These are phyloP conservation scores for Lycaena phlaeas DNA, from an alignment of 2,888 invertebrate species.

Conservation along the genomic window DNA sequence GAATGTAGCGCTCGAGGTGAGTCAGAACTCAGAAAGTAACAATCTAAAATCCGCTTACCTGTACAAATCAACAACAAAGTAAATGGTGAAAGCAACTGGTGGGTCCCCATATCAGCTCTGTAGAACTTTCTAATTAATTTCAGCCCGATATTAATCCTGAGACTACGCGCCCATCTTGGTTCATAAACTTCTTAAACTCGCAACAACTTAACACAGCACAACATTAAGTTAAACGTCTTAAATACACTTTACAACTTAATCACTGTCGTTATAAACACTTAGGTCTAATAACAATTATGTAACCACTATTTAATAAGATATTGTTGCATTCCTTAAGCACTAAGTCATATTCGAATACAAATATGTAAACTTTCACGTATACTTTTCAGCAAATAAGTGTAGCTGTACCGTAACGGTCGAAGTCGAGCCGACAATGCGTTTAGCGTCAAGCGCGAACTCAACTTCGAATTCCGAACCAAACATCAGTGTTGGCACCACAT, in stretches of 20 bases:
- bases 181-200: conserved; percentile 37
- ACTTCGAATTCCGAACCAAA: no score
- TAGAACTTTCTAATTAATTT: conserved; percentile 49
- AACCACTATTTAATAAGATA: conserved; percentile 18
- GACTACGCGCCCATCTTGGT: conserved; percentile 55
- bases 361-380: conserved; percentile 12
- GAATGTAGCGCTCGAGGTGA: conserved; percentile 38
- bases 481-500: conserved; percentile 20
- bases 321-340: conserved; percentile 3
- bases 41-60: conserved; percentile 57
- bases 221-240: conserved; percentile 3
- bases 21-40: conserved; percentile 58
- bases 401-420: conserved; percentile 9
- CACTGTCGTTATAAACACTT: conserved; percentile 28
- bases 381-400: conserved; percentile 8
- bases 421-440: conserved; percentile 3
- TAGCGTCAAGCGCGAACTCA: background rate
- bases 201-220: conserved; percentile 35
- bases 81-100: conserved; percentile 61
- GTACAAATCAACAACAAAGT: conserved; percentile 61
- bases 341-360: conserved; percentile 11
- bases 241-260: conserved; percentile 27
- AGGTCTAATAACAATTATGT: conserved; percentile 13
- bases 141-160: conserved; percentile 34
- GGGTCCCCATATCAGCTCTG: conserved; percentile 49